Conservation (phyloP, 2,113 vertebrate genomes). For the Mus musculus region GRCm39 chr11:115300001-115300500, state of each 20-base stretch:
- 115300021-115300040: neutral
- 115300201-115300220: neutral
- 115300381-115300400: neutral
- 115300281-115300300: constrained; percentile 14
- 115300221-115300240: neutral
- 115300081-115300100: neutral
- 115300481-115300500: constrained; percentile 62
- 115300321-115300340: constrained; percentile 94
- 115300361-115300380: constrained; percentile 89
- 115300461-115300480: constrained; percentile 60
- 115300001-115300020: neutral
- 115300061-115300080: neutral
- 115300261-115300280: neutral
- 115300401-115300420: neutral
- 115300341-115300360: constrained; percentile 97
- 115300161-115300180: constrained; percentile 17
- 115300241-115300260: neutral
- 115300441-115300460: constrained; percentile 27
- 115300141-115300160: neutral
- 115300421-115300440: constrained; percentile 43
- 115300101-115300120: neutral
- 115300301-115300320: constrained; percentile 91
- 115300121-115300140: neutral
- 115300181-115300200: neutral
- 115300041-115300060: constrained; percentile 46